Base-by-base conservation (phyloP, 2,888 invertebrate genomes). In the Mellilla xanthometata region DNA sequence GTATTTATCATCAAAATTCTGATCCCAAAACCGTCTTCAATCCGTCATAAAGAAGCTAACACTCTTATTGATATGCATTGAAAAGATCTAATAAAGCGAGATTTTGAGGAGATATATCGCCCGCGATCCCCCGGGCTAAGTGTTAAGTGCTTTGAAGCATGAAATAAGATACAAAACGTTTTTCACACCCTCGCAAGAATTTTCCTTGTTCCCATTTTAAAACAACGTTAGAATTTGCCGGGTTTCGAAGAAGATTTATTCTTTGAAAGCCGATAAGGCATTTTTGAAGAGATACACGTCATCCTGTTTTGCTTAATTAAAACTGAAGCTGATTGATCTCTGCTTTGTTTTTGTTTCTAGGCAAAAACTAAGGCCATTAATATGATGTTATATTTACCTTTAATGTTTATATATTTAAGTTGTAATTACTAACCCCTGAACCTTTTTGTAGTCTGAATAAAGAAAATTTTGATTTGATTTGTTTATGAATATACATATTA, bases 161-260 rank as follows among this genome's bases (percentile, higher is more conserved):
- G 61, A 64, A 71, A 71, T 60, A 60, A 65, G 62, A 58, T 63
- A 63, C 49, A 45, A 49, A 52, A 54, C 19, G 56, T 48, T 56
- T 55, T 56, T 58, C 54, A 57, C 56, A 49, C 54, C 52, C 54
- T 44, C 40, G 33, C 34, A 39, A 46, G 45, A 47, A 52, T 48
- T 48, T 48, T 47, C 39, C 40, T 33, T 47, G 33, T 34, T 39
- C 34, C 39, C 38, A 47, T 43, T 49, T 50, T 49, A 49, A 47
- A 49, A 50, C 46, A 54, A 54, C 49, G 45, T 47, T 32, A 41
- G 19, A 12, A 15, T 22, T 30, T 30, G 19, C 22, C 10, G 9
- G 10, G 12, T 40, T 33, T 28, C 12, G 28, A 11, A 15, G 26
- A 48, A 29, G 43, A 40, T 39, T 43, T 39, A n/a, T 49, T 35